These are phyloP conservation scores for Leucoraja erinaceus DNA, from an alignment of 2,113 vertebrate genomes.

Conservation along the genomic window DNA sequence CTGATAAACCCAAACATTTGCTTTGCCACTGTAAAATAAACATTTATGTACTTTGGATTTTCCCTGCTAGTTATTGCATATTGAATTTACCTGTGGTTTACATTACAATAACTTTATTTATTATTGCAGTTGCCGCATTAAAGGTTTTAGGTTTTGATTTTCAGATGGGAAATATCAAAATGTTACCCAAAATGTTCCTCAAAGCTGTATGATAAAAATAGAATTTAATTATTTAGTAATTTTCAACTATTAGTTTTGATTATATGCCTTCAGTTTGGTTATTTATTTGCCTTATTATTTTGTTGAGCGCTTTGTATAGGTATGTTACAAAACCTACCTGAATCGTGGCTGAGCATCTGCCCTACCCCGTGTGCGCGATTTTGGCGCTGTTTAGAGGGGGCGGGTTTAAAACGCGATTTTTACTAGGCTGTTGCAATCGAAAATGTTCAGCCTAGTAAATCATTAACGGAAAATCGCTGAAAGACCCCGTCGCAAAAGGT, in stretches of 20 bases:
- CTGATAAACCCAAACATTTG: background rate
- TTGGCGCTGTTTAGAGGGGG: too few species aligned
- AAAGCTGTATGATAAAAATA: background rate
- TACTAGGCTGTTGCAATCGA: too few species aligned
- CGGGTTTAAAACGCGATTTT: too few species aligned
- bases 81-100: background rate
- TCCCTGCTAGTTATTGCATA: background rate
- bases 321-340: too few species aligned
- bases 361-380: too few species aligned
- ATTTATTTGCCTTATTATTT: background rate
- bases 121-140: background rate
- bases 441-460: too few species aligned
- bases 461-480: too few species aligned
- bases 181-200: background rate
- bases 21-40: background rate
- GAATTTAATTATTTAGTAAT: background rate
- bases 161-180: background rate
- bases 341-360: too few species aligned
- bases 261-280: background rate
- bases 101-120: background rate
- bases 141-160: background rate
- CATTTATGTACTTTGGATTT: background rate
- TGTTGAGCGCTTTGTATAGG: background rate
- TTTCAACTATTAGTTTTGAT: background rate
- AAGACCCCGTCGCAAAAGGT: too few species aligned